Conservation (phyloP, 2,888 invertebrate genomes). For the Phasia obesa region DNA sequence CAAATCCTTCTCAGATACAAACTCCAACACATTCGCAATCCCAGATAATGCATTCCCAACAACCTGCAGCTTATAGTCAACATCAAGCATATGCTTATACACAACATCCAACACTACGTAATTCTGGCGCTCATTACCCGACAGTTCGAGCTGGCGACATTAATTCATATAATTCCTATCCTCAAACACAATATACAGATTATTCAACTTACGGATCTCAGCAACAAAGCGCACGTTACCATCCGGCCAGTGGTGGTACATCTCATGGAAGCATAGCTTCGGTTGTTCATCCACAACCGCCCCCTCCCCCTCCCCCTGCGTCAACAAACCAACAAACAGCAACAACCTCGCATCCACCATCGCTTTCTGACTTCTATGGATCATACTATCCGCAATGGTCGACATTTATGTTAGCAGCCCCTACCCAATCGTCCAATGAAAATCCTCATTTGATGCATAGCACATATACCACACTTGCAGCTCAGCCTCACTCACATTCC, state of each 20-base stretch:
- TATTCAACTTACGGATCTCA: slow-evolving; percentile 67
- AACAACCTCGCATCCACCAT: slow-evolving; percentile 47
- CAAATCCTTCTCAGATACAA: slow-evolving; percentile 39
- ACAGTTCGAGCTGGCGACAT: slow-evolving; percentile 46
- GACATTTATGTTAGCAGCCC: slow-evolving; percentile 66
- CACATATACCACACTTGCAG: slow-evolving; percentile 57
- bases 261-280: slow-evolving; percentile 53
- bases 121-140: slow-evolving; percentile 50
- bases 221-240: slow-evolving; percentile 63
- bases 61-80: slow-evolving; percentile 46
- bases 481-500: slow-evolving; percentile 67
- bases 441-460: slow-evolving; percentile 65
- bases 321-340: slow-evolving; percentile 40
- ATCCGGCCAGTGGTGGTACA: slow-evolving; percentile 38
- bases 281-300: slow-evolving; percentile 41
- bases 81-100: slow-evolving; percentile 55
- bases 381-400: slow-evolving; percentile 69
- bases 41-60: slow-evolving; percentile 64
- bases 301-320: slow-evolving; percentile 38
- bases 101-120: slow-evolving; percentile 55
- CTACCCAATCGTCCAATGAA: slow-evolving; percentile 54
- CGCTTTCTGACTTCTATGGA: slow-evolving; percentile 66
- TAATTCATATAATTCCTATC: slow-evolving; percentile 56
- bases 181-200: slow-evolving; percentile 61
- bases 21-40: slow-evolving; percentile 35